Evolutionary conservation across 2,113 vertebrate species (phyloP), one percentile per base, ranked within the genome.

Genomic region (Lanius ludovicianus): DNA sequence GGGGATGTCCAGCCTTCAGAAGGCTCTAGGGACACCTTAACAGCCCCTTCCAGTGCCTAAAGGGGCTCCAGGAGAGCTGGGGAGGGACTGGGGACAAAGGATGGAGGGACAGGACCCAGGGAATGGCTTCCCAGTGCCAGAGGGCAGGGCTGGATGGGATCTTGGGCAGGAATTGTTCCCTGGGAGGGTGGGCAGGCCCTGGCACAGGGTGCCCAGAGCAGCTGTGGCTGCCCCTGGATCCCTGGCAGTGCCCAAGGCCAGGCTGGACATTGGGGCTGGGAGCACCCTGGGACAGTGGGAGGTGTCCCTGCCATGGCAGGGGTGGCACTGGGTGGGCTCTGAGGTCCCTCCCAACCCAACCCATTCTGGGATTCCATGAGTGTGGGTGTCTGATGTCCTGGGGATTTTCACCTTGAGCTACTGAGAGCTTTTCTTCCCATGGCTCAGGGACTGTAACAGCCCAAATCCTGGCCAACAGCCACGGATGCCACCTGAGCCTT

Each of bases 1-100:
- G 19, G 11, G 15, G 23, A 33, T 20, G 31, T 16, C 11, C 39
- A 33, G 39, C 19, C 13, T 22, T 30, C 30, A 60, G 23, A 64
- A 15, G 28, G n/a, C 2, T 60, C 53, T 11, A 17, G n/a, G 28
- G 46, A 68, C 11, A 1, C 6, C 53, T 67, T 0, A 28, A 28
- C 13, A 60, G 53, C 4, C 20, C 7, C 11, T 47, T 7, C 0
- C 62, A 39, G 28, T 0, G n/a, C 20, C n/a, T 53, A 0, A 22
- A 76, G 41, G 6, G 25, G 1, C 21, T 83, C 47, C 25, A 76
- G 78, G 17, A 89, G 78, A 41, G n/a, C 39, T 89, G 70, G 9
- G 75, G 53, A 83, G n/a, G 46, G 33, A 79, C 49, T 23, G 0
- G 73, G 37, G 8, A 86, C 46, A 77, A 52, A 44, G 41, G 1